Evolutionary conservation across 2,797 vertebrate genomes (phyloP).

Genomic region (Manis crassicaudata): DNA sequence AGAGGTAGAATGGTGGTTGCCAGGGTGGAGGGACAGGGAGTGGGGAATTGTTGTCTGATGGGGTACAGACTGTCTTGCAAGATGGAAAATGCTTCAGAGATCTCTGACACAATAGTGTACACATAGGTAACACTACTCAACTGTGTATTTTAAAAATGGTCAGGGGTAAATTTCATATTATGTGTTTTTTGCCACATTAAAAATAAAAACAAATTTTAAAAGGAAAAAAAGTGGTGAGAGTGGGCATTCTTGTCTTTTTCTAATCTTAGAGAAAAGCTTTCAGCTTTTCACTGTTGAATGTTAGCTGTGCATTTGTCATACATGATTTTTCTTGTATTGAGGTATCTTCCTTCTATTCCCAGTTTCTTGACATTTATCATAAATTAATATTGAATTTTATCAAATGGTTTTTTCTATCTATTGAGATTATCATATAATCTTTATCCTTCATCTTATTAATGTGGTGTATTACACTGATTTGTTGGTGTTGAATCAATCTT

Average conservation of each 20-base stretch:
- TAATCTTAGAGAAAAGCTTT: background rate
- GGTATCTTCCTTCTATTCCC: background rate
- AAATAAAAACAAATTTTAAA: background rate
- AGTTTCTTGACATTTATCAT: background rate
- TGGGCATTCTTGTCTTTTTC: background rate
- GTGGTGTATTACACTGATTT: background rate
- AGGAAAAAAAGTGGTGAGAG: background rate
- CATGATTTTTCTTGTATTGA: background rate
- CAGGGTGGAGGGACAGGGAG: background rate
- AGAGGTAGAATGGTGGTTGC: background rate
- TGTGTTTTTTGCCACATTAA: background rate
- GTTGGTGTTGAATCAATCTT: background rate
- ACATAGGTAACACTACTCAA: background rate
- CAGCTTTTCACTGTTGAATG: background rate
- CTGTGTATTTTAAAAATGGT: background rate
- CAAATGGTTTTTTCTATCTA: background rate
- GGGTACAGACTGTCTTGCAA: background rate
- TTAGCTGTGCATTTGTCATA: background rate
- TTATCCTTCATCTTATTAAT: background rate
- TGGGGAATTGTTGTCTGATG: accelerated
- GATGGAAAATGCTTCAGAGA: background rate
- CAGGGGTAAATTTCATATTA: background rate
- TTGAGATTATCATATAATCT: background rate
- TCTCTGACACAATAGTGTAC: background rate
- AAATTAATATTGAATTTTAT: background rate